Conservation (phyloP, 2,797 vertebrate species). For the Anableps anableps region DNA sequence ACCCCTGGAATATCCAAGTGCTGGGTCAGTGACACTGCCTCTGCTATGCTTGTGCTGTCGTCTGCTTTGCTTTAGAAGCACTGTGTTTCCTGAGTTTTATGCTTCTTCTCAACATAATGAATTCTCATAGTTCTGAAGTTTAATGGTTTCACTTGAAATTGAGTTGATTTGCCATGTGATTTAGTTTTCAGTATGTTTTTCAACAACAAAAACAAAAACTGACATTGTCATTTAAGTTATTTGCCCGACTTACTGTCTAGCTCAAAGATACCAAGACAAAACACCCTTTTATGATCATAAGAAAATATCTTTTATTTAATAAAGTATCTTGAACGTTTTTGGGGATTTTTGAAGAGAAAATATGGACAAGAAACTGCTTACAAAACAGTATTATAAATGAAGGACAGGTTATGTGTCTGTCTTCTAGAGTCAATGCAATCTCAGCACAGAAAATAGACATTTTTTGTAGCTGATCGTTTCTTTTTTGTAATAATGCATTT, state of each 20-base stretch:
- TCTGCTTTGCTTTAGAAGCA: background rate
- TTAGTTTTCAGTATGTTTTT: background rate
- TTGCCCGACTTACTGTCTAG: background rate
- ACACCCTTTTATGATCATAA: background rate
- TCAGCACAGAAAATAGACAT: too few relatives aligned
- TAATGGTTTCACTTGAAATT: background rate
- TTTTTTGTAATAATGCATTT: too few relatives aligned
- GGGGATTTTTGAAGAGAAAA: too few relatives aligned
- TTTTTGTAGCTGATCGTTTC: too few relatives aligned
- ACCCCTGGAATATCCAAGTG: background rate
- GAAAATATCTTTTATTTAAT: too few relatives aligned
- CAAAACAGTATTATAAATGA: too few relatives aligned
- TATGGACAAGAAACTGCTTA: background rate
- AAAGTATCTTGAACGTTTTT: too few relatives aligned
- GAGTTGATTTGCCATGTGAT: background rate
- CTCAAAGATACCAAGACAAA: background rate
- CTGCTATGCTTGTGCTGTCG: background rate
- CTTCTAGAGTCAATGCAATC: too few relatives aligned
- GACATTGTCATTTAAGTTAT: background rate
- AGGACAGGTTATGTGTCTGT: too few relatives aligned
- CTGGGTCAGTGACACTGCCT: background rate
- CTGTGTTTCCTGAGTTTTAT: background rate
- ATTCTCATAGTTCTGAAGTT: background rate
- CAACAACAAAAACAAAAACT: background rate
- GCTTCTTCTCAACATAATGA: background rate